A percentile compares a stretch with the other conserved stretches of the same genome.
phyloP scores from a whole-genome alignment of 2,888 invertebrate genomes.

The Polydrusus tereticollis region DNA sequence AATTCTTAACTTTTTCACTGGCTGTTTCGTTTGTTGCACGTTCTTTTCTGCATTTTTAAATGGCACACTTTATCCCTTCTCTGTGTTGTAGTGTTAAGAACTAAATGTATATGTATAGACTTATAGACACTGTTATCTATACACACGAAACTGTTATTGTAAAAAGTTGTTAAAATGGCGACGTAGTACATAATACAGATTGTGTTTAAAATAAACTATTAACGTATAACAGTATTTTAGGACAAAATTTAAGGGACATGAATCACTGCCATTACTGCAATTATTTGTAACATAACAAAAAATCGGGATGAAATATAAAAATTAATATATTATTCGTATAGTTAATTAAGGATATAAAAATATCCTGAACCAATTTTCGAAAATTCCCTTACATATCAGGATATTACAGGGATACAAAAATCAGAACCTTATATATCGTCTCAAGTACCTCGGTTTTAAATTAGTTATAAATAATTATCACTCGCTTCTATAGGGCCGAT shows the following conservation, averaged over 20 bases:
- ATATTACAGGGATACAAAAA: neutral
- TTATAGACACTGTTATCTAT: conserved; percentile 39
- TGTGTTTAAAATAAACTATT: neutral
- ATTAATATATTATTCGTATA: neutral
- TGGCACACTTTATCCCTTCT: conserved; percentile 45
- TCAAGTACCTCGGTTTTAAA: neutral
- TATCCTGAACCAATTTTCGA: neutral
- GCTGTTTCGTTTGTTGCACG: conserved; percentile 3
- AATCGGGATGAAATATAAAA: conserved; percentile 2
- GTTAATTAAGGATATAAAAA: neutral
- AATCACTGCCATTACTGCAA: conserved; percentile 15
- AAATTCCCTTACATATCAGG: neutral
- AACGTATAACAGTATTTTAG: no score
- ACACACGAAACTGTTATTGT: conserved; percentile 29
- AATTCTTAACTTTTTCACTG: no score
- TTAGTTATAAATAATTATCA: no score
- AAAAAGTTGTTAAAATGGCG: conserved; percentile 25
- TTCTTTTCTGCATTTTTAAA: conserved; percentile 15
- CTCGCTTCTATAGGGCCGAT: no score
- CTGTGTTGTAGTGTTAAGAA: conserved; percentile 34
- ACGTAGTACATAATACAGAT: no score
- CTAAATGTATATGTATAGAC: conserved; percentile 22
- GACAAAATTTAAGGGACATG: neutral
- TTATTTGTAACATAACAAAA: neutral
- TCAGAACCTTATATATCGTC: neutral